A percentile compares a stretch with the other conserved stretches of the same genome.
Conservation (phyloP, 1,140 invertebrate species). For the Heliconius melpomene region DNA sequence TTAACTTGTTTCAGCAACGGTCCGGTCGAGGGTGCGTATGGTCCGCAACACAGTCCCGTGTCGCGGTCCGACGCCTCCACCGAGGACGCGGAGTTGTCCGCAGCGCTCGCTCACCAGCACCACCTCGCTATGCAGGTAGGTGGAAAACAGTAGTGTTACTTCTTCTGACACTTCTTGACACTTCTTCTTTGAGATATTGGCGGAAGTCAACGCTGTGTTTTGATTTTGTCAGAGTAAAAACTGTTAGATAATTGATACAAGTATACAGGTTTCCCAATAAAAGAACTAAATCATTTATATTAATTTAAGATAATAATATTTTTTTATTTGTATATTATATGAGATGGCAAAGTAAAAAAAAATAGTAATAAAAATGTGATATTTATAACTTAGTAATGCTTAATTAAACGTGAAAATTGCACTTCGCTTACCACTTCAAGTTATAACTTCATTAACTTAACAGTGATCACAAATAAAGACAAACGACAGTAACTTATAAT, state of each 20-base stretch:
- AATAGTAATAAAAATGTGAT: no score
- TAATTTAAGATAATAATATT: no score
- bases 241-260: no score
- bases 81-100: conserved; percentile 76
- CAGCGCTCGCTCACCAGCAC: conserved; percentile 72
- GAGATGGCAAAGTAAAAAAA: not conserved
- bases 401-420: conserved; percentile 1
- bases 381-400: not conserved
- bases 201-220: no score
- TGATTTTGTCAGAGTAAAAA: no score
- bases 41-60: conserved; percentile 74
- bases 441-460: not conserved
- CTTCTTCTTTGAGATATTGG: not conserved
- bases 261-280: no score
- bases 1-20: conserved; percentile 68
- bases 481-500: no score
- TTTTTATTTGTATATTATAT: not conserved
- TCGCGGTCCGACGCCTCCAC: conserved; percentile 77
- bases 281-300: no score
- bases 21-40: conserved; percentile 74
- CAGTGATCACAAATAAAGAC: not conserved
- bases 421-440: not conserved
- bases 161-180: no score
- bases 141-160: not conserved
- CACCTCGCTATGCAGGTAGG: conserved; percentile 74